These are phyloP conservation scores for Trissolcus basalis DNA, from an alignment of 1,140 invertebrate species.

Conservation along the genomic window DNA sequence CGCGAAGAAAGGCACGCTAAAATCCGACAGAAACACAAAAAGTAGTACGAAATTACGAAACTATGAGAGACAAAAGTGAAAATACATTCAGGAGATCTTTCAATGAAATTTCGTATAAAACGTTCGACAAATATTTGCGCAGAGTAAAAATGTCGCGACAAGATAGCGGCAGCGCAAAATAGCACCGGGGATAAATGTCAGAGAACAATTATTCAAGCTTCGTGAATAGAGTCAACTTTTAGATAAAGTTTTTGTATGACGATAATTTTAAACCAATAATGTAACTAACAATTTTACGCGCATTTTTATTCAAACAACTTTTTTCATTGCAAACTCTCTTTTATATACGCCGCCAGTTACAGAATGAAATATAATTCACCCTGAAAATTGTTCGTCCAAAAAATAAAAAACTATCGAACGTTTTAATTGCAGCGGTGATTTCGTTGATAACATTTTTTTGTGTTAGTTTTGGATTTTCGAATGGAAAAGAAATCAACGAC, in stretches of 20 bases:
- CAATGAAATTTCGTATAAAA: constrained; percentile 9
- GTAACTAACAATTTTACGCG: too few species aligned
- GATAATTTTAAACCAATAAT: too few species aligned
- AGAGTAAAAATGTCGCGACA: not conserved
- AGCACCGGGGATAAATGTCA: not conserved
- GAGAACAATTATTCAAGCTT: not conserved
- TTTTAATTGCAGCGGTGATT: not conserved
- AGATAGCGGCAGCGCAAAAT: not conserved
- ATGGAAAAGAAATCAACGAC: constrained; percentile 10
- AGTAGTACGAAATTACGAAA: constrained; percentile 15
- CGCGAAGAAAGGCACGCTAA: constrained; percentile 4
- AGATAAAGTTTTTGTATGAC: too few species aligned
- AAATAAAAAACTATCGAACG: too few species aligned
- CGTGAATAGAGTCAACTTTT: too few species aligned
- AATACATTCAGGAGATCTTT: constrained; percentile 6
- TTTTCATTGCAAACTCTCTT: too few species aligned
- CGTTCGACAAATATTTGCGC: constrained; percentile 1
- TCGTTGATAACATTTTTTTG: constrained; percentile 2
- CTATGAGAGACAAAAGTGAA: constrained; percentile 15
- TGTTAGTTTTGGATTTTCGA: constrained; percentile 21
- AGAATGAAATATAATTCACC: too few species aligned
- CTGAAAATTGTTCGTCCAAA: too few species aligned
- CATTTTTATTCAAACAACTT: too few species aligned
- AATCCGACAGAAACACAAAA: constrained; percentile 1
- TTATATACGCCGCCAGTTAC: too few species aligned